Percentiles rank a stretch among this genome's conserved stretches.
Evolutionary conservation across 2,113 vertebrate species (phyloP).

Genomic region (Nibea coibor): DNA sequence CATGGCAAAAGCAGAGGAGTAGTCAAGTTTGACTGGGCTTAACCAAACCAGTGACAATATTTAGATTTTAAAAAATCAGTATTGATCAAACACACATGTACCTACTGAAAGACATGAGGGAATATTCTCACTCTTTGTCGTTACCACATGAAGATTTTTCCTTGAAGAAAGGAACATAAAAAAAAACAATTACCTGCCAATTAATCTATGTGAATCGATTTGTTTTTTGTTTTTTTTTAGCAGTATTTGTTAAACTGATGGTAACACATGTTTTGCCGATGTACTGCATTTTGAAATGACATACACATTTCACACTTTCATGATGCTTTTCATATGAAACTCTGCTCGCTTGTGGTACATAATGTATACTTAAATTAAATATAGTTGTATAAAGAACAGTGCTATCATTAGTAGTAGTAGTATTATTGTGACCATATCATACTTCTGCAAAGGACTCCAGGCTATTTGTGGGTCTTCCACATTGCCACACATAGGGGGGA

Average conservation of each 20-base stretch:
- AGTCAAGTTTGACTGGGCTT: constrained; percentile 1
- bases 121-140: not conserved
- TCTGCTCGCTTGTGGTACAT: constrained; percentile 84
- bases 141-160: not conserved
- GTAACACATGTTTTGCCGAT: not conserved
- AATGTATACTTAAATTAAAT: constrained; percentile 77
- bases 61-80: constrained; percentile 5
- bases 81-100: not conserved
- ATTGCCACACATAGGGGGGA: constrained; percentile 42
- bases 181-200: constrained; percentile 4
- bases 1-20: constrained; percentile 29
- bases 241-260: constrained; percentile 7
- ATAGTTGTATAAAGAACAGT: constrained; percentile 67
- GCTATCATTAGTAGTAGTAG: constrained; percentile 59
- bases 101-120: not conserved
- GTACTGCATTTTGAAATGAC: constrained; percentile 26
- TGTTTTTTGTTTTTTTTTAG: not conserved
- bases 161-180: constrained; percentile 1
- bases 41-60: constrained; percentile 16
- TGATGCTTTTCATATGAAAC: constrained; percentile 53
- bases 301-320: constrained; percentile 33
- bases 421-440: constrained; percentile 66
- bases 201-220: constrained; percentile 13
- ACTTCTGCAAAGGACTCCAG: constrained; percentile 49
- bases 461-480: constrained; percentile 39